These are phyloP conservation scores for Leptinotarsa undecemlineata DNA, from an alignment of 1,140 invertebrate species.

Conservation along the genomic window DNA sequence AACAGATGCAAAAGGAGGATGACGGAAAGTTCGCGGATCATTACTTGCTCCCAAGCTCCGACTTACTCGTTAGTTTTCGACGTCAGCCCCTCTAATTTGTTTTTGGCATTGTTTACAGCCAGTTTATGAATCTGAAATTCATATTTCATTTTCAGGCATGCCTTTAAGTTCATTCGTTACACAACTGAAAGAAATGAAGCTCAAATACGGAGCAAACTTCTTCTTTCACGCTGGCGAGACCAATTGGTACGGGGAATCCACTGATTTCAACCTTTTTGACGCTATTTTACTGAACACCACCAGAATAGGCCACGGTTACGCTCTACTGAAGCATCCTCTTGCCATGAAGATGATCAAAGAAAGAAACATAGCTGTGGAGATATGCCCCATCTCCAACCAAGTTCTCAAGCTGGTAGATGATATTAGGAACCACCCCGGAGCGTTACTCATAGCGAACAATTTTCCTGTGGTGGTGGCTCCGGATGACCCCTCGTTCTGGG, in stretches of 20 bases:
- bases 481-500: constrained; percentile 83
- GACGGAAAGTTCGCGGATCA: too few species aligned
- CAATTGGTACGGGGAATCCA: constrained; percentile 69
- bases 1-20: too few species aligned
- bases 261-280: constrained; percentile 70
- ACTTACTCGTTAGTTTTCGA: too few species aligned
- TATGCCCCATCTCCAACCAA: constrained; percentile 81
- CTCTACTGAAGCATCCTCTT: constrained; percentile 75
- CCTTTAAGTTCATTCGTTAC: constrained; percentile 66
- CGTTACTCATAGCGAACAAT: constrained; percentile 65
- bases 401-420: constrained; percentile 76
- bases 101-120: too few species aligned
- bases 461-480: constrained; percentile 65
- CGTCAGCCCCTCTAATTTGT: too few species aligned
- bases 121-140: background rate
- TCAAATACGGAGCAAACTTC: constrained; percentile 57
- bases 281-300: constrained; percentile 72
- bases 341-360: constrained; percentile 65
- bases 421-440: constrained; percentile 79
- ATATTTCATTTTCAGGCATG: constrained; percentile 52
- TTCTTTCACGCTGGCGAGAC: constrained; percentile 83
- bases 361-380: constrained; percentile 74
- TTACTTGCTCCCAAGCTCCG: too few species aligned
- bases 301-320: constrained; percentile 65
- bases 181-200: constrained; percentile 57